Percentiles rank a stretch among this genome's conserved stretches.
Conservation (phyloP, 2,888 invertebrate species). For the Panopea generosa region DNA sequence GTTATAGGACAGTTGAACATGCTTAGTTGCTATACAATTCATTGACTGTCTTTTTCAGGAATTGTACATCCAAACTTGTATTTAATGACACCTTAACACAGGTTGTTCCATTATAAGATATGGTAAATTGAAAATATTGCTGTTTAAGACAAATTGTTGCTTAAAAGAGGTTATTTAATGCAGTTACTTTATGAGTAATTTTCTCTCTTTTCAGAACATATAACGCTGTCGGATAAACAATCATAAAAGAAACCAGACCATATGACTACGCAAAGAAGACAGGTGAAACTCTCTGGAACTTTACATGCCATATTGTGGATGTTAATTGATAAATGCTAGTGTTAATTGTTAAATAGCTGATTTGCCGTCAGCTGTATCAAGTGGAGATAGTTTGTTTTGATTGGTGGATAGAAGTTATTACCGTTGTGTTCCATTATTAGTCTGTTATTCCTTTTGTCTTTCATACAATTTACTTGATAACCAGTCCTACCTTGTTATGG, state of each 20-base stretch:
- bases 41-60: no score
- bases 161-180: no score
- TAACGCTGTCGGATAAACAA: background rate
- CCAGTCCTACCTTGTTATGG: slow-evolving; percentile 67
- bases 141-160: no score
- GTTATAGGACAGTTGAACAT: no score
- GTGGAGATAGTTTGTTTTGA: background rate
- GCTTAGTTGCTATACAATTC: no score
- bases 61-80: no score
- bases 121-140: no score
- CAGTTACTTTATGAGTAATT: no score
- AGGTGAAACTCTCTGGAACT: background rate
- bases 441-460: slow-evolving; percentile 53
- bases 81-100: no score
- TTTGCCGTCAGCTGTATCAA: background rate
- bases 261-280: background rate
- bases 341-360: background rate
- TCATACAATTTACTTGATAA: slow-evolving; percentile 33
- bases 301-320: background rate
- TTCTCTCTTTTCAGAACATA: no score
- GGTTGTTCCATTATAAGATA: no score
- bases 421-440: slow-evolving; percentile 56
- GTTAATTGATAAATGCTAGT: background rate
- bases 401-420: slow-evolving; percentile 24
- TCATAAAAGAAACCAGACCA: background rate